A percentile compares a stretch with the other conserved stretches of the same genome.
Conservation (phyloP, 2,113 vertebrate genomes). For the Cynocephalus volans region DNA sequence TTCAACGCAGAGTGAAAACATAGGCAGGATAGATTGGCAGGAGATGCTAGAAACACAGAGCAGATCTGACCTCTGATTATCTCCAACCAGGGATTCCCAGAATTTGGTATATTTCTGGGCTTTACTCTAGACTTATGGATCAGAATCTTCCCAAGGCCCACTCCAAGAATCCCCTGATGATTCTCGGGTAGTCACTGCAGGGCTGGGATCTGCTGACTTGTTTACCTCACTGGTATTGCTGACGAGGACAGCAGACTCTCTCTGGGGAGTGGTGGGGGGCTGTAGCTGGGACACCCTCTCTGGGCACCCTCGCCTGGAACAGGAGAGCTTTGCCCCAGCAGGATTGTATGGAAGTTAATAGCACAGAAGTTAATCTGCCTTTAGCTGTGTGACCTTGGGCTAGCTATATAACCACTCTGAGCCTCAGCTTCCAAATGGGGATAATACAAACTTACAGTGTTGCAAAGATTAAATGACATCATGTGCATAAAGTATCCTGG, state of each 20-base stretch:
- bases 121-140: neutral
- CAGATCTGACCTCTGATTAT: neutral
- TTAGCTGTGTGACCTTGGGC: neutral
- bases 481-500: too few species aligned
- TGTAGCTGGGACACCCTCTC: neutral
- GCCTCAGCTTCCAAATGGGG: neutral
- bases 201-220: neutral
- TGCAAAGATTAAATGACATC: neutral
- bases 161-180: neutral
- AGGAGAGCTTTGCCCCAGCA: neutral
- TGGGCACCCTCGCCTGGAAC: neutral
- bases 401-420: neutral
- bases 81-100: neutral
- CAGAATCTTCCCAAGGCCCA: neutral
- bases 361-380: neutral
- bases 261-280: neutral
- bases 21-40: neutral
- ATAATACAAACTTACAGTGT: neutral
- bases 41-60: neutral
- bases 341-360: neutral
- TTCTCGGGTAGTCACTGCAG: neutral
- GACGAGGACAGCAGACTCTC: neutral
- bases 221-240: neutral
- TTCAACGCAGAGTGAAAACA: conserved; percentile 40
- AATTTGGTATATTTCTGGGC: conserved; percentile 2